phyloP scores from a whole-genome alignment of 2,113 vertebrate species.

The Zapus hudsonius region DNA sequence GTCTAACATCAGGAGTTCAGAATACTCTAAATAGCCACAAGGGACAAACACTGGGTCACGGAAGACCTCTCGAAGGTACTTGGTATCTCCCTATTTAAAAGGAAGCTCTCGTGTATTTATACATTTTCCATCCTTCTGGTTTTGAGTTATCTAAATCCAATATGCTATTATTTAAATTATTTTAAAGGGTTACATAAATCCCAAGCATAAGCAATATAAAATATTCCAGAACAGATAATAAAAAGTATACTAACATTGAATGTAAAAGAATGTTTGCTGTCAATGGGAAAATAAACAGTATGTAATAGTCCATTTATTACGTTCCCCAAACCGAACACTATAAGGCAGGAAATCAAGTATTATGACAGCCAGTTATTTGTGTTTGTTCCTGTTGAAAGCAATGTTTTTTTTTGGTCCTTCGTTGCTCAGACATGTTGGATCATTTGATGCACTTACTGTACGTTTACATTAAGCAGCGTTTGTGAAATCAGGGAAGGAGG shows the following conservation, averaged over 20 bases:
- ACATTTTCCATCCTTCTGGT: conserved; percentile 37
- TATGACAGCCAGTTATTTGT: conserved; percentile 66
- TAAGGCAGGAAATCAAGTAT: conserved; percentile 74
- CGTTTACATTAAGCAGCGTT: conserved; percentile 8
- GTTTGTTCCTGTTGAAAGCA: neutral
- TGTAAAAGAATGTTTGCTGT: conserved; percentile 60
- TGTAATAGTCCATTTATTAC: conserved; percentile 48
- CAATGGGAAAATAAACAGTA: conserved; percentile 69
- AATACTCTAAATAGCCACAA: neutral
- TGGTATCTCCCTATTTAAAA: neutral
- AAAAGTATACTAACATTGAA: conserved; percentile 35
- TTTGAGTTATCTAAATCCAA: conserved; percentile 40
- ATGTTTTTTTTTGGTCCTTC: conserved; percentile 35
- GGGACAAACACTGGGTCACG: neutral
- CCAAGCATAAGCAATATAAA: conserved; percentile 32
- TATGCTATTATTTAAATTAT: conserved; percentile 48
- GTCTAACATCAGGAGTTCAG: no score
- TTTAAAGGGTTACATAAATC: conserved; percentile 39
- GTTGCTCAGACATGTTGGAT: conserved; percentile 21
- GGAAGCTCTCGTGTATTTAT: neutral
- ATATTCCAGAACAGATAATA: conserved; percentile 33
- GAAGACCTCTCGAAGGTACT: neutral
- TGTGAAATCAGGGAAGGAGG: conserved; percentile 49
- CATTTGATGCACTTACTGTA: conserved; percentile 50
- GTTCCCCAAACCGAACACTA: conserved; percentile 70